Evolutionary conservation across 2,888 invertebrate genomes (phyloP).

Genomic region (Yponomeuta evonymella): DNA sequence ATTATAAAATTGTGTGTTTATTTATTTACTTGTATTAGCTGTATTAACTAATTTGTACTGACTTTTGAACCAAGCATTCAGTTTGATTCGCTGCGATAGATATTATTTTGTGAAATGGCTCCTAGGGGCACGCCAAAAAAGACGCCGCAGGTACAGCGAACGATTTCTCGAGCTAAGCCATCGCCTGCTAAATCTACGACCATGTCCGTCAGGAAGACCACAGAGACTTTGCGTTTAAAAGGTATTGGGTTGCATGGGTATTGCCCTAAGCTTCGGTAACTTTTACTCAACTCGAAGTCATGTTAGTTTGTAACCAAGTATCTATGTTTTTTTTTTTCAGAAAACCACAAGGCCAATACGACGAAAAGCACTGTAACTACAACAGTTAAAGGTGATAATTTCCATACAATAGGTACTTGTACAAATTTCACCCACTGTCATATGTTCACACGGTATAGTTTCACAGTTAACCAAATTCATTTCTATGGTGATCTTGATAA

Average conservation of each 20-base stretch:
- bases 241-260: neutral
- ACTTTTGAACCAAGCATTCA: neutral
- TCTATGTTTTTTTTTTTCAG: neutral
- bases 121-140: conserved; percentile 49
- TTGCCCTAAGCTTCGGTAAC: neutral
- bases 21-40: neutral
- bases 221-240: neutral
- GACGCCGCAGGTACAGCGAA: conserved; percentile 23
- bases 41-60: neutral
- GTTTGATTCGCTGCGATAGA: neutral
- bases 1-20: neutral
- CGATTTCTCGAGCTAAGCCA: neutral
- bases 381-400: neutral
- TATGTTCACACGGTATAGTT: neutral
- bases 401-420: neutral
- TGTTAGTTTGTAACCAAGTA: too few relatives aligned
- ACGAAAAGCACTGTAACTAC: neutral
- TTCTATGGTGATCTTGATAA: too few relatives aligned
- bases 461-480: neutral
- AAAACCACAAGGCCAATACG: neutral
- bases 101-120: conserved; percentile 37
- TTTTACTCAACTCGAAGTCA: too few relatives aligned
- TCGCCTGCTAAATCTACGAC: neutral
- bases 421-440: neutral
- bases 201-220: neutral